phyloP scores from a whole-genome alignment of 2,797 vertebrate species.

The Ceyx erithaca region DNA sequence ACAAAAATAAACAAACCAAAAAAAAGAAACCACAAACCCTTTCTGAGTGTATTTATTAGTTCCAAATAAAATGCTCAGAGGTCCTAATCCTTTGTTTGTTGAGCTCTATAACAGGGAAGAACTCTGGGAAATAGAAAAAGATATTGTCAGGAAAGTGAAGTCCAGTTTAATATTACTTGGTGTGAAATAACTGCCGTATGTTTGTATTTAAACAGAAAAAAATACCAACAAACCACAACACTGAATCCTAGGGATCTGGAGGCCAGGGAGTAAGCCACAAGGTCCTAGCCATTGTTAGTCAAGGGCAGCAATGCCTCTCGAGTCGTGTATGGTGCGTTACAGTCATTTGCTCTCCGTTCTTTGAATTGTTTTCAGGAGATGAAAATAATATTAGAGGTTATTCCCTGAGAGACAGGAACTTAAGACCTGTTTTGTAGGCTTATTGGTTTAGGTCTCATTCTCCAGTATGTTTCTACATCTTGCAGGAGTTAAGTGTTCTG shows the following conservation, averaged over 20 bases:
- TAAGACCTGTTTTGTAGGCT: not conserved
- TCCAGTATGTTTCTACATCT: not conserved
- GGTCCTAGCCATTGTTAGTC: not conserved
- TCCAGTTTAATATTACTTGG: not conserved
- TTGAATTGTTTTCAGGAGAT: not conserved
- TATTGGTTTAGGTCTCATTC: not conserved
- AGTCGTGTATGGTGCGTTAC: not conserved
- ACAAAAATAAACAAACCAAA: no score
- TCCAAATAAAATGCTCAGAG: not conserved
- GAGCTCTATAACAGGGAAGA: not conserved
- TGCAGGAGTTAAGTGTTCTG: not conserved
- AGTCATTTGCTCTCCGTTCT: not conserved
- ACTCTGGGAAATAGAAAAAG: not conserved
- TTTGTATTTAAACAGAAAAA: not conserved
- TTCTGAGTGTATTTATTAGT: not conserved
- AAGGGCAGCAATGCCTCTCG: not conserved
- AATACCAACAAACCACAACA: not conserved
- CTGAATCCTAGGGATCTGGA: not conserved
- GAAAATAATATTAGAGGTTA: not conserved
- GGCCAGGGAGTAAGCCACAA: not conserved
- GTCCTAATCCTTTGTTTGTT: not conserved
- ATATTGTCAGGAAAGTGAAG: not conserved
- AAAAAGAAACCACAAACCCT: not conserved
- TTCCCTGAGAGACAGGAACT: not conserved
- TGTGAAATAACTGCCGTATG: not conserved